A percentile compares a stretch with the other conserved stretches of the same genome.
Evolutionary conservation across 1,140 invertebrate genomes (phyloP).

Genomic region (Bombus waltoni): DNA sequence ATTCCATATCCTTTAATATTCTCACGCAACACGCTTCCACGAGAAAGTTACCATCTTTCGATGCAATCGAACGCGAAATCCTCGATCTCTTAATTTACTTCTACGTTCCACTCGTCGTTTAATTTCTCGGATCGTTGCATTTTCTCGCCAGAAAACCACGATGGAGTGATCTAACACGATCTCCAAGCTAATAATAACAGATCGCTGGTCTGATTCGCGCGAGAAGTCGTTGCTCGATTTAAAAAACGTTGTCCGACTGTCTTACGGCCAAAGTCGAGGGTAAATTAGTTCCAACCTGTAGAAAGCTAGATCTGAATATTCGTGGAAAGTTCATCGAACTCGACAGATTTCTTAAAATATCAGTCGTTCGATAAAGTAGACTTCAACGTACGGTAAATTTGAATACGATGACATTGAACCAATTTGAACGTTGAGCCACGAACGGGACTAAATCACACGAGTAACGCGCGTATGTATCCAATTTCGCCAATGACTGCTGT

Average conservation of each 20-base stretch:
- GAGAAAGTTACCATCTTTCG: background rate
- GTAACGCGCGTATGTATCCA: background rate
- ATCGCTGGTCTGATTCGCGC: accelerated
- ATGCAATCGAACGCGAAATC: background rate
- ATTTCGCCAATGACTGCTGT: constrained; percentile 9
- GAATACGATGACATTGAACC: background rate
- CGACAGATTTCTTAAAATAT: accelerated
- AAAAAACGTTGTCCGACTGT: too few species aligned
- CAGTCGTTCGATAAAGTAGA: background rate
- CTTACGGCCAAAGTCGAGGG: accelerated
- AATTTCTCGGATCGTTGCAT: background rate
- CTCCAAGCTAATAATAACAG: too few species aligned
- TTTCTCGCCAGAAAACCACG: background rate
- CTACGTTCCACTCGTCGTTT: background rate
- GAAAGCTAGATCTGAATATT: too few species aligned
- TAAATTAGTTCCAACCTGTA: too few species aligned
- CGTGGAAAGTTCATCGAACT: background rate
- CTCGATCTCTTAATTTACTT: background rate
- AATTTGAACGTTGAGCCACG: background rate
- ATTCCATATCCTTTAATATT: background rate
- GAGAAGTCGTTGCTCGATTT: too few species aligned
- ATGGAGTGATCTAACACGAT: too few species aligned
- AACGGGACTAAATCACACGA: background rate
- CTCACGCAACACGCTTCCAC: too few species aligned
- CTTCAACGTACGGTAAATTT: background rate